These are phyloP conservation scores for Patiria pectinifera DNA, from an alignment of 53 echinoderm and acorn worm species.

Conservation along the genomic window DNA sequence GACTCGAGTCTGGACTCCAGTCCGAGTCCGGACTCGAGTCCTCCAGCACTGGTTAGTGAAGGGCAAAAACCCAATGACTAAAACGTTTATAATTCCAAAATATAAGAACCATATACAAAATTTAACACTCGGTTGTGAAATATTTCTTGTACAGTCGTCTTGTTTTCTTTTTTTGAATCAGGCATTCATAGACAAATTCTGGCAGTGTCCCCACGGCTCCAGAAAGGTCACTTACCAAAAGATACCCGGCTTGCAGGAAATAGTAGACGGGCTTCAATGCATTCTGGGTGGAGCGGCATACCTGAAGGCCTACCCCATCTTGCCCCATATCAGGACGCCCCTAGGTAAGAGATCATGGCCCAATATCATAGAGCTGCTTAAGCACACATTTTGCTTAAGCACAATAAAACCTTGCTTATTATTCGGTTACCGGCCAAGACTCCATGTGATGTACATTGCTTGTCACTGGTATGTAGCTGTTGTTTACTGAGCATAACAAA, in stretches of 20 bases:
- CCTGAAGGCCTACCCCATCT: conserved; percentile 66
- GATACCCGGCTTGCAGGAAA: conserved; percentile 43
- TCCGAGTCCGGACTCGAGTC: no score
- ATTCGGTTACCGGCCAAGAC: no score
- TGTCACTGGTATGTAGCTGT: no score
- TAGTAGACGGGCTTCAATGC: conserved; percentile 37
- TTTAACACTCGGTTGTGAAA: neutral
- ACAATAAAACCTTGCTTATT: no score
- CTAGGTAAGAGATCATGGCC: conserved; percentile 51
- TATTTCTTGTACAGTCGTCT: neutral
- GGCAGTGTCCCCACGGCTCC: conserved; percentile 59
- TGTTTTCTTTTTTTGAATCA: conserved; percentile 10
- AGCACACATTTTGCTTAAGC: no score
- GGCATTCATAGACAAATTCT: conserved; percentile 55
- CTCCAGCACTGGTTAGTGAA: no score
- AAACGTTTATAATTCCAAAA: no score
- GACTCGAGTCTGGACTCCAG: no score
- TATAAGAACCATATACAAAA: no score
- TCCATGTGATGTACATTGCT: no score
- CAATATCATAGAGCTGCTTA: neutral
- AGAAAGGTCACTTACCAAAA: conserved; percentile 24
- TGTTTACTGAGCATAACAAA: no score
- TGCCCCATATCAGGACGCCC: conserved; percentile 89
- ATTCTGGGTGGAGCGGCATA: conserved; percentile 66
- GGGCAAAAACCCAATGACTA: no score